Percentiles rank a stretch among this genome's conserved stretches.
These are phyloP conservation scores for Platycheirus albimanus DNA, from an alignment of 2,888 invertebrate species.

Conservation along the genomic window DNA sequence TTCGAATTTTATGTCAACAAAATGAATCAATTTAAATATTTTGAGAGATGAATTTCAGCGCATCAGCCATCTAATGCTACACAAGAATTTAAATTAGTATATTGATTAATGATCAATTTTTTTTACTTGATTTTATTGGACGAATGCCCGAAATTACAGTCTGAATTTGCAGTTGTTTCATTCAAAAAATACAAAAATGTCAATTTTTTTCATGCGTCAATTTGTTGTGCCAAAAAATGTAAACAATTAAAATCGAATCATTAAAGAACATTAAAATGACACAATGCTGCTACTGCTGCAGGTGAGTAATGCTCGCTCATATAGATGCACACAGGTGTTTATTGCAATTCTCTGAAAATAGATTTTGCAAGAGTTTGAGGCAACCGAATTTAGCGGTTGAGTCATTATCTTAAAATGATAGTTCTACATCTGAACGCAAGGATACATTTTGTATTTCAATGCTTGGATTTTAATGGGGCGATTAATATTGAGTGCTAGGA, in stretches of 20 bases:
- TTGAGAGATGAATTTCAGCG: constrained; percentile 1
- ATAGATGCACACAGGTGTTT: constrained; percentile 20
- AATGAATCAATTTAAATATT: constrained; percentile 23
- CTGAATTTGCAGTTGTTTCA: background rate
- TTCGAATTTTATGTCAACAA: constrained; percentile 23
- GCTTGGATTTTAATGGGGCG: constrained; percentile 9
- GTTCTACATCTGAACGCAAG: no score
- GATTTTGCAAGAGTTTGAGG: background rate
- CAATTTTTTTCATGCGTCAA: background rate
- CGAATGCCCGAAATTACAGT: background rate
- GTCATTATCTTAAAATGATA: constrained; percentile 9
- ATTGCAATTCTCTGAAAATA: constrained; percentile 12
- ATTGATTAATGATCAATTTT: constrained; percentile 40
- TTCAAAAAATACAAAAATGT: constrained; percentile 8
- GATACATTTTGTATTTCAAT: background rate
- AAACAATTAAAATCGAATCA: constrained; percentile 14
- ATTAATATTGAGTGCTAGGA: constrained; percentile 1
- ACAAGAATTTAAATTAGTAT: constrained; percentile 26
- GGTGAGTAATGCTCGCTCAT: constrained; percentile 16
- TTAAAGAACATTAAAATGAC: constrained; percentile 12
- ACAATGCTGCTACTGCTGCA: no score
- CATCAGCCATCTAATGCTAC: background rate
- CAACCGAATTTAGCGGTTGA: background rate
- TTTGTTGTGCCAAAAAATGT: background rate
- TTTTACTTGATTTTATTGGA: background rate